Evolutionary conservation across 2,888 invertebrate species (phyloP).

Genomic region (Oscheius sp.): DNA sequence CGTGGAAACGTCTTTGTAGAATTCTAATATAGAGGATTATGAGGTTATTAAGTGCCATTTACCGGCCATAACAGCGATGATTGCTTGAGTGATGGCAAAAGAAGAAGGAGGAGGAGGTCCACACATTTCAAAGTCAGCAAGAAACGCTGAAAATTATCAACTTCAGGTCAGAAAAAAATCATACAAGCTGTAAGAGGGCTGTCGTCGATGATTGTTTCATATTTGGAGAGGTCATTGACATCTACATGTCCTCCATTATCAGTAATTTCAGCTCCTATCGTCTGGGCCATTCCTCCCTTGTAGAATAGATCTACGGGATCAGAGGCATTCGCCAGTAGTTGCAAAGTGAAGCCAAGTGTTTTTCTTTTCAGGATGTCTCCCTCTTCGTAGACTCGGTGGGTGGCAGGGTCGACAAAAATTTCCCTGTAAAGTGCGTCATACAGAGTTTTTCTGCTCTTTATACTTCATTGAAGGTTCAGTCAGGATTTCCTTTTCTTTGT

Average conservation of each 20-base stretch:
- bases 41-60: conserved; percentile 34
- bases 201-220: conserved; percentile 62
- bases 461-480: conserved; percentile 64
- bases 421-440: conserved; percentile 40
- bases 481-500: conserved; percentile 62
- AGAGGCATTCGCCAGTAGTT: conserved; percentile 56
- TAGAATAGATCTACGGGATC: conserved; percentile 70
- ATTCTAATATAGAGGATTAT: conserved; percentile 40
- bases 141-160: conserved; percentile 26
- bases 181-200: conserved; percentile 46
- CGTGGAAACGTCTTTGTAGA: conserved; percentile 56
- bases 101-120: conserved; percentile 87
- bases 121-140: conserved; percentile 78
- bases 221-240: conserved; percentile 57
- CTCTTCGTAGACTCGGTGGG: conserved; percentile 67
- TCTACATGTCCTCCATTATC: conserved; percentile 38
- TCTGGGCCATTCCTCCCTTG: conserved; percentile 69
- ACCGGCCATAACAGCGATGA: conserved; percentile 81
- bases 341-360: conserved; percentile 60
- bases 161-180: neutral
- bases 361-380: conserved; percentile 68
- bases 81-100: conserved; percentile 83
- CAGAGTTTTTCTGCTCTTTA: neutral
- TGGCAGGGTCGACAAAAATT: conserved; percentile 65
- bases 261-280: conserved; percentile 68